Evolutionary conservation across 2,113 vertebrate species (phyloP), one percentile per base, ranked within the genome.

Genomic region (Pseudorectes ferrugineus): DNA sequence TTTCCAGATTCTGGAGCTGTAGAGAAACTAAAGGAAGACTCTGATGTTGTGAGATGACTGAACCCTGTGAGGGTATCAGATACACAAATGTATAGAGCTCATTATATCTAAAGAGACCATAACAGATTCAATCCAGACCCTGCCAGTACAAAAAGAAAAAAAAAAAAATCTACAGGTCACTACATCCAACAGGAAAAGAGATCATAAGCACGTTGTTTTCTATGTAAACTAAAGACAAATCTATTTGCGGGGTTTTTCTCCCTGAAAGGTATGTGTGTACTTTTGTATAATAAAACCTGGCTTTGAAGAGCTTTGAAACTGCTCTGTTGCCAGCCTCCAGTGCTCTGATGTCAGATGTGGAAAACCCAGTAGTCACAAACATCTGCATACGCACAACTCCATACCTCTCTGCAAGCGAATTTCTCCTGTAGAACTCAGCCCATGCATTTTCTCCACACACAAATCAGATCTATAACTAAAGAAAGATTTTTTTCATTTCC

Each of bases 261-360:
- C 15, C 10, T 14, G 4, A 70, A 75, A 45, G 11, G 10, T 25
- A 5, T 0, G 0, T 10, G 28, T 22, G 1, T 15, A 46, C 2
- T 72, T 45, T 22, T 33, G 8, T 25, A 14, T 21, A 42, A 36
- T 24, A 66, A 74, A 66, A 38, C 10, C 12, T 10, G 5, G 9
- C 9, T 72, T 51, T 4, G 13, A 36, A 42, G 35, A 54, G 23
- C 29, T 79, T 66, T 46, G 23, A 58, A 88, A 31, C 4, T 3
- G 2, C 45, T 71, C 35, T 26, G 4, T 16, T 75, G 12, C 10
- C 45, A 70, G 24, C 23, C 14, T 45, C 15, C 25, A 35, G 9
- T 14, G 35, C 14, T 77, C 54, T 42, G 28, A n/a, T 24, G 7
- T 29, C 35, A 85, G 3, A 15, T 26, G 6, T n/a, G 20, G 23